These are phyloP conservation scores for Rhinichthys osculus DNA, from an alignment of 2,797 vertebrate genomes.

Conservation along the genomic window DNA sequence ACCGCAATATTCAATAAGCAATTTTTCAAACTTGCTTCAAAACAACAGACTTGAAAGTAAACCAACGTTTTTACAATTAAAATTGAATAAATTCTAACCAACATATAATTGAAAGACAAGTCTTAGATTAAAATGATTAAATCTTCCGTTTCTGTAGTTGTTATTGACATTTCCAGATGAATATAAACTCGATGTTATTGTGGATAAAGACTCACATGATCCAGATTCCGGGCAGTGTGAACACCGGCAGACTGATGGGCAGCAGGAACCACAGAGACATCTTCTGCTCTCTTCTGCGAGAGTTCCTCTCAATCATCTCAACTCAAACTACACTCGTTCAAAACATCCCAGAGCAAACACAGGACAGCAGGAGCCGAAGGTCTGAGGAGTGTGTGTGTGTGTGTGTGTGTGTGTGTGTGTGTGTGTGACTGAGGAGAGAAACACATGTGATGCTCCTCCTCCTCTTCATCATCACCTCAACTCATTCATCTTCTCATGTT, in stretches of 20 bases:
- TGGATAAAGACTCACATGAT: constrained; percentile 80
- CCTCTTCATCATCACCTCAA: background rate
- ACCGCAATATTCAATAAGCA: background rate
- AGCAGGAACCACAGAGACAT: constrained; percentile 86
- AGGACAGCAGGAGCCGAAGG: background rate
- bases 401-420: background rate
- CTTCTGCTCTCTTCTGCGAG: background rate
- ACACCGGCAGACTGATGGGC: constrained; percentile 82
- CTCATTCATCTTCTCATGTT: background rate
- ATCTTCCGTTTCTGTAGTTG: background rate
- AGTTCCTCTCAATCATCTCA: background rate
- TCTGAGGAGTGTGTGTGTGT: background rate
- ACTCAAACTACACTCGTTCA: background rate
- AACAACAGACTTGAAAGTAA: background rate
- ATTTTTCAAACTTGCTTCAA: background rate
- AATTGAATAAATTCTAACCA: too few species aligned
- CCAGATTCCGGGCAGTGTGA: constrained; percentile 87
- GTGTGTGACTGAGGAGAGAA: background rate
- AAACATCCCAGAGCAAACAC: background rate
- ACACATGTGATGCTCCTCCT: constrained; percentile 1
- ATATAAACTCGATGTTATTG: too few species aligned
- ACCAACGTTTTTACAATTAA: background rate
- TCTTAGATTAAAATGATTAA: background rate
- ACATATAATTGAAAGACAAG: too few species aligned
- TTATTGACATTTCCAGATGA: background rate